phyloP scores from a whole-genome alignment of 2,888 invertebrate species.

The Cyclophora punctaria region DNA sequence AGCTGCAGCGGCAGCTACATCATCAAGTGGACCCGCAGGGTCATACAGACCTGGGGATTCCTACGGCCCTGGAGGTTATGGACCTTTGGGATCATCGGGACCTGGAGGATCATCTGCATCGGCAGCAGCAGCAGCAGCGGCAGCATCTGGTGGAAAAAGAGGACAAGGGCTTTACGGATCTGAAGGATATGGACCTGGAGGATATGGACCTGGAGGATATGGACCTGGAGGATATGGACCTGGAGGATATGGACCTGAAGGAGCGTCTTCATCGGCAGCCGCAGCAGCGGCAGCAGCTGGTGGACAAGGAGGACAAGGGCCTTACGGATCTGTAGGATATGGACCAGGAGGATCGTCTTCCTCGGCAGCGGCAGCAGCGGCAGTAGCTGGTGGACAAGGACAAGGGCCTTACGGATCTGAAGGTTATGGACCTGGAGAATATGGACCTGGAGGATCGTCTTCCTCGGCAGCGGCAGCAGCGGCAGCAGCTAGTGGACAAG shows the following conservation, averaged over 20 bases:
- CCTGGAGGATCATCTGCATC: slow-evolving; percentile 4
- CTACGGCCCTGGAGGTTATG: no score
- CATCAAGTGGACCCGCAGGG: not conserved
- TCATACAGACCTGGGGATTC: no score
- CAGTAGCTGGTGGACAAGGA: not conserved
- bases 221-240: not conserved
- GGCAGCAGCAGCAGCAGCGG: slow-evolving; percentile 2
- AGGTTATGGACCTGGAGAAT: no score
- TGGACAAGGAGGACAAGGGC: not conserved
- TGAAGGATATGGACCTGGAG: not conserved
- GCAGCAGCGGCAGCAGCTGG: not conserved
- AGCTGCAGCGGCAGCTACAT: slow-evolving; percentile 4
- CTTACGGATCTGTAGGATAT: not conserved
- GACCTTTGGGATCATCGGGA: not conserved
- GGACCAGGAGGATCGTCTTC: not conserved
- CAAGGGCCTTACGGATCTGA: not conserved
- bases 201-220: not conserved
- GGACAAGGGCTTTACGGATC: not conserved
- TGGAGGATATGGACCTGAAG: not conserved
- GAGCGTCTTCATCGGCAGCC: slow-evolving; percentile 2
- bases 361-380: slow-evolving; percentile 2
- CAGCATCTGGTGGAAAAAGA: not conserved
- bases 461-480: slow-evolving; percentile 3
- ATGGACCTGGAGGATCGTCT: no score
- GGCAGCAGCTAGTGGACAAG: not conserved